Base-by-base conservation (phyloP, 2,888 invertebrate species). In the Drosophila subquinaria region DNA sequence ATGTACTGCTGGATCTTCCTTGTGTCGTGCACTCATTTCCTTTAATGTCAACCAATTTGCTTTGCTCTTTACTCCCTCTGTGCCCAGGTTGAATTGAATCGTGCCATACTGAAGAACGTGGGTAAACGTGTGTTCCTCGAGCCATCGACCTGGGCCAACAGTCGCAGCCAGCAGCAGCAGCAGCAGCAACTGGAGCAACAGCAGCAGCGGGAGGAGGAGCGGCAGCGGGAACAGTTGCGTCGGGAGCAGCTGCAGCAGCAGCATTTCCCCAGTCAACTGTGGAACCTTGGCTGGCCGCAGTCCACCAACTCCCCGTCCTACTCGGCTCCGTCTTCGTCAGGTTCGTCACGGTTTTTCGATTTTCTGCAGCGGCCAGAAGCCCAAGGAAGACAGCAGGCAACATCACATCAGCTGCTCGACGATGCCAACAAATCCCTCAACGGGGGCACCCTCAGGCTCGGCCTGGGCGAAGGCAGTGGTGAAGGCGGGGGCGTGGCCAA, bases 41-140 rank as follows among this genome's bases (percentile, higher is more conserved):
- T 69, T 73, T 71, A 71, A 76, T 85, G 69, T 69, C 61, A 81
- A 84, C 27, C 38, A 53, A 67, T 66, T 81, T 62, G 13, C 40
- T 33, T 57, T 68, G 40, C 66, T 75, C 64, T 69, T 57, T 76
- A 62, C 45, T 50, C 20, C 45, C 36, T 69, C 17, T 38, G 42
- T 56, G 33, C 56, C 61, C 78, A 95, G 93, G 95, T 95, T 66
- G 95, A 95, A 88, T 95, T 95, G 82, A 97, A 97, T 93, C 94
- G 96, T 66, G 95, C 95, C 77, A 94, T 96, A 90, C 93, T 97
- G 86, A 95, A 96, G 90, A 95, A 95, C 77, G 95, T 97, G 78
- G 97, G 97, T 83, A 97, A 97, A 92, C 95, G 97, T 91, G 82
- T 84, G 56, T 61, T 78, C 33, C 53, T 73, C 27, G 75, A 71